Evolutionary conservation across 1,140 invertebrate genomes (phyloP).

Genomic region (Samia ricini): DNA sequence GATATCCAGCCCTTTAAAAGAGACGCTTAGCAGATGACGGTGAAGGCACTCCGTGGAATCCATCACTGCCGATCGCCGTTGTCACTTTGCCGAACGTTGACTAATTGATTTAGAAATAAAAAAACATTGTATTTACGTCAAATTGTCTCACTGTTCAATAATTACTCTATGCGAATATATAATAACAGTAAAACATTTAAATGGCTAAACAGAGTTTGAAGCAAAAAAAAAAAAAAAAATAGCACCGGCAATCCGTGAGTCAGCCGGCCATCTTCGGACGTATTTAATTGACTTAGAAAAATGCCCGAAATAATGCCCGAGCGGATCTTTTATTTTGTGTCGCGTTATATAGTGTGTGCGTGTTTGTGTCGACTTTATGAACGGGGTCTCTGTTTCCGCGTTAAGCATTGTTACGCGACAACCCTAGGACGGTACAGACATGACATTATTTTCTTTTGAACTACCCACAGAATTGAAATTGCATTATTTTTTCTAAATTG

Average conservation of each 20-base stretch:
- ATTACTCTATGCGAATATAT: not conserved
- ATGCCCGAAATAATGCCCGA: slow-evolving; percentile 44
- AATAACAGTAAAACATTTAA: slow-evolving; percentile 63
- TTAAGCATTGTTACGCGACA: slow-evolving; percentile 15
- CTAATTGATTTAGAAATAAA: too few relatives aligned
- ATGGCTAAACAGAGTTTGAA: slow-evolving; percentile 25
- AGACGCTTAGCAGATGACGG: too few relatives aligned
- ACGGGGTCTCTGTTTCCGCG: slow-evolving; percentile 38
- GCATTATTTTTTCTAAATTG: too few relatives aligned
- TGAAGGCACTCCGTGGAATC: too few relatives aligned
- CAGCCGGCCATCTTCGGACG: slow-evolving; percentile 43
- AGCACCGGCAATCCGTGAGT: slow-evolving; percentile 25
- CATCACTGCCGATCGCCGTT: too few relatives aligned
- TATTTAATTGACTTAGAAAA: slow-evolving; percentile 70
- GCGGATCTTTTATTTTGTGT: slow-evolving; percentile 48
- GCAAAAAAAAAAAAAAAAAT: slow-evolving; percentile 34
- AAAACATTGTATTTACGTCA: too few relatives aligned
- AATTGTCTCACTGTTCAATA: not conserved
- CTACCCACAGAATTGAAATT: too few relatives aligned
- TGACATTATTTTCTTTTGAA: not conserved
- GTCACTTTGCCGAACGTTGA: too few relatives aligned
- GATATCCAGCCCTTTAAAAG: too few relatives aligned
- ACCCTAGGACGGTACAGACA: not conserved
- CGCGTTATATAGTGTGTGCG: slow-evolving; percentile 21
- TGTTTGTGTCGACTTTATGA: slow-evolving; percentile 40